These are phyloP conservation scores for Tipula vernalis DNA, from an alignment of 2,888 invertebrate species.

Conservation along the genomic window DNA sequence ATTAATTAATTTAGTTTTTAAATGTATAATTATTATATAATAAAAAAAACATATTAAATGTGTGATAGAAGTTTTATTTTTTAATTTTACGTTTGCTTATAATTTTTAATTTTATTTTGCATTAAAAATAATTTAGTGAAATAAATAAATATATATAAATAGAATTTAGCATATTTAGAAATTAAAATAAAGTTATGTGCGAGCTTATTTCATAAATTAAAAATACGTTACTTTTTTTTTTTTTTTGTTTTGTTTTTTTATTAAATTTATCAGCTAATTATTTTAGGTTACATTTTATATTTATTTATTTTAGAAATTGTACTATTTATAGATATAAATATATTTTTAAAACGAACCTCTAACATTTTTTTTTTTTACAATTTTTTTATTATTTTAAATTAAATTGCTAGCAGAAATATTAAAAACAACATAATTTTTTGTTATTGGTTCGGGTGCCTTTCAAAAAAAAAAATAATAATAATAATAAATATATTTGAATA, in stretches of 20 bases:
- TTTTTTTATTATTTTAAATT: background rate
- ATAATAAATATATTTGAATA: background rate
- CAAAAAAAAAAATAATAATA: background rate
- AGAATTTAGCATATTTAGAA: background rate
- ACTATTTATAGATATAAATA: background rate
- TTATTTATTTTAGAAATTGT: constrained; percentile 1
- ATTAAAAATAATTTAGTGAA: background rate
- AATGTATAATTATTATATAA: background rate
- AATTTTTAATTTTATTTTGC: background rate
- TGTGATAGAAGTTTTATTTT: background rate
- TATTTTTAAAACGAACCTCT: constrained; percentile 6
- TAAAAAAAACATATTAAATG: background rate
- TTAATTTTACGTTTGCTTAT: background rate
- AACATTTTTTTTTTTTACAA: background rate
- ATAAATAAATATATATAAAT: background rate
- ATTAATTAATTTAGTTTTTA: background rate
- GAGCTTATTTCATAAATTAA: background rate
- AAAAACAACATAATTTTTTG: constrained; percentile 6
- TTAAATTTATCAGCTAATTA: background rate
- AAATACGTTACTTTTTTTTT: background rate
- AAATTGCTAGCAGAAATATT: background rate
- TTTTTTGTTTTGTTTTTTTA: background rate
- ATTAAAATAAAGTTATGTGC: background rate
- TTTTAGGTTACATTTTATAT: background rate
- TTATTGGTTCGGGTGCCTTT: constrained; percentile 14